Evolutionary conservation across 2,888 invertebrate species (phyloP), one percentile per base, ranked within the genome.

Genomic region (Andrena haemorrhoa): DNA sequence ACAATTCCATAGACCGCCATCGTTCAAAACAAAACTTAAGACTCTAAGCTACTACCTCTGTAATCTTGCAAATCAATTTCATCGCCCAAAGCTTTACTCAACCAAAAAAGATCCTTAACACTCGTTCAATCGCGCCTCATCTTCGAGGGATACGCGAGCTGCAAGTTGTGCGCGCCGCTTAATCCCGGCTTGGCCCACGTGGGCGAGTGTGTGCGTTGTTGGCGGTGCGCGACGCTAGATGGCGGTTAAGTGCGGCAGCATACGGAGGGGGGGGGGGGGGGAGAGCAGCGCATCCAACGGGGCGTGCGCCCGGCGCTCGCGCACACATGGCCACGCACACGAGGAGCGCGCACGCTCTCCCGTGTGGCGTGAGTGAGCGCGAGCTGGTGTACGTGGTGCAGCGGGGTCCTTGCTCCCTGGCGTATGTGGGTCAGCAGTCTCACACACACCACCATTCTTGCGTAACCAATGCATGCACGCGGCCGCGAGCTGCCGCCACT

Each of bases 371-470:
- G 61, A 63, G 72, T 26, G 53, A 10, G 70, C 72, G 81, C 66
- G 85, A 31, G 66, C 29, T 56, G 68, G 68, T 63, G 74, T 82
- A 89, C 89, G 89, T 87, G 90, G 88, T 90, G 91, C 90, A 91
- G 86, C 88, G 93, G 92, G 94, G 94, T 94, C 94, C 93, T 94
- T 94, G 94, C 94, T 92, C 94, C 90, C 94, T 88, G 86, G 89
- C 92, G 93, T 93, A 94, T 94, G 93, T 94, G 90, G 94, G 94
- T 94, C 94, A 94, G 93, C 93, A 93, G 94, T 94, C 94, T 94
- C 93, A 93, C 93, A 93, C 94, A 93, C 93, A 93, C 90, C 89
- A 89, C 90, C 90, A 89, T 93, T 93, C 92, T 93, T 93, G 93
- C 93, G 93, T 93, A 93, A 94, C 92, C 91, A 91, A 92, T 93